Percentiles rank a stretch among this genome's conserved stretches.
Evolutionary conservation across 2,113 vertebrate genomes (phyloP).

Genomic region (Thermophis baileyi): DNA sequence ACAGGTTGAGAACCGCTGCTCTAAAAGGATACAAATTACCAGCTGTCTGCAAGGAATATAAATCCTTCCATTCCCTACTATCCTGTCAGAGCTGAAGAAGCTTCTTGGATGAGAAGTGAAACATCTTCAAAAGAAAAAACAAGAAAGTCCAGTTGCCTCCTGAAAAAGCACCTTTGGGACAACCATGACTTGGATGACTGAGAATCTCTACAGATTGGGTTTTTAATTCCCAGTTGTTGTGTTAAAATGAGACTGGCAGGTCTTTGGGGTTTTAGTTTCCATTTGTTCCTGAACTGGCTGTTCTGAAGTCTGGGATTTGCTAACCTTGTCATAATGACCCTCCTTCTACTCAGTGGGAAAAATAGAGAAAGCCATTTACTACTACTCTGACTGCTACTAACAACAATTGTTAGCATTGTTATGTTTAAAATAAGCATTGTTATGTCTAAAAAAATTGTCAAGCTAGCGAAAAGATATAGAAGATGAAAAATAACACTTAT

Average conservation of each 20-base stretch:
- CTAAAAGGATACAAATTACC: too few species aligned
- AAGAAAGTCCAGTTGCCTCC: too few species aligned
- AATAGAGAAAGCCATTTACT: not conserved
- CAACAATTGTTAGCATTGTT: not conserved
- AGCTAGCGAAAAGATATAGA: not conserved
- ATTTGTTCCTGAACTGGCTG: not conserved
- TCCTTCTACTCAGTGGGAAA: not conserved
- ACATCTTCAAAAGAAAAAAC: too few species aligned
- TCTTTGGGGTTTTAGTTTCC: not conserved
- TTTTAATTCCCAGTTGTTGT: not conserved
- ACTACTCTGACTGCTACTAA: not conserved
- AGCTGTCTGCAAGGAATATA: too few species aligned
- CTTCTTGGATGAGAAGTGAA: too few species aligned
- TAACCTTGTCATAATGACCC: not conserved
- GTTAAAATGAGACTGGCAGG: not conserved
- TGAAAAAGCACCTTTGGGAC: too few species aligned
- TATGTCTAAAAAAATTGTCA: not conserved
- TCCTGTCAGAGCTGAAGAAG: too few species aligned
- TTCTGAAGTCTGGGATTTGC: not conserved
- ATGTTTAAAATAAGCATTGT: too few species aligned
- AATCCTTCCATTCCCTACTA: too few species aligned
- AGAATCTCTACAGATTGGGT: not conserved
- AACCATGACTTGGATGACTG: too few species aligned
- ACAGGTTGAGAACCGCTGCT: too few species aligned
- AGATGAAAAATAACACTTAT: not conserved